Percentiles rank a stretch among this genome's conserved stretches.
Conservation (phyloP, 1,140 invertebrate species). For the Drosophila sechellia region DNA sequence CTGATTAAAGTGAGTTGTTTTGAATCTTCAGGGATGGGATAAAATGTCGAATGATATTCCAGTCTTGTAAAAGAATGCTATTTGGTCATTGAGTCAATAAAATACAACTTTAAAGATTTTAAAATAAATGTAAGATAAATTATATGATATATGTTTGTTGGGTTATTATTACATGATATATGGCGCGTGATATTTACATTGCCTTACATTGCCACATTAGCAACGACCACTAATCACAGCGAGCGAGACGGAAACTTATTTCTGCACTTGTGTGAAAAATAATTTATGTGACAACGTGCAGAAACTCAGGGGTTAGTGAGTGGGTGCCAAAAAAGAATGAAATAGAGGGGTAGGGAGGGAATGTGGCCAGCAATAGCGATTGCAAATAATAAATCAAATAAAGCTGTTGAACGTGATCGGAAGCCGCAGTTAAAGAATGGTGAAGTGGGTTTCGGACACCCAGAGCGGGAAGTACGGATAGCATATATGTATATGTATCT, state of each 20-base stretch:
- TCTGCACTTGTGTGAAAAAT: slow-evolving; percentile 36
- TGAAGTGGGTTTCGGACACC: slow-evolving; percentile 31
- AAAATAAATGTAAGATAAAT: too few relatives aligned
- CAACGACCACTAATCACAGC: slow-evolving; percentile 65
- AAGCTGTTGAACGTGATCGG: slow-evolving; percentile 70
- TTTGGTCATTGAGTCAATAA: too few relatives aligned
- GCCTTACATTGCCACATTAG: slow-evolving; percentile 62
- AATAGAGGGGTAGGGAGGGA: not conserved
- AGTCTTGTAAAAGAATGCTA: too few relatives aligned
- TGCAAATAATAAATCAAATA: slow-evolving; percentile 72
- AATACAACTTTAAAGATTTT: not conserved
- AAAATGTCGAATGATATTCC: too few relatives aligned
- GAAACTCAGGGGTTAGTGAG: slow-evolving; percentile 19
- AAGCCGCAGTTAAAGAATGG: slow-evolving; percentile 49
- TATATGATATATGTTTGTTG: not conserved
- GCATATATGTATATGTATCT: not conserved
- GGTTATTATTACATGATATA: slow-evolving; percentile 56
- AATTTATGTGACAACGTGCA: slow-evolving; percentile 72
- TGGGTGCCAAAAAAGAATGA: slow-evolving; percentile 9
- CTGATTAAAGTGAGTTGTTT: slow-evolving; percentile 8
- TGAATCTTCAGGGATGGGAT: not conserved
- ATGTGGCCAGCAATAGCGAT: slow-evolving; percentile 32
- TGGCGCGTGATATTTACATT: slow-evolving; percentile 66
- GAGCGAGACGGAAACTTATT: slow-evolving; percentile 12
- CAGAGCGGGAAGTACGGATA: slow-evolving; percentile 18